Evolutionary conservation across 1,140 invertebrate genomes (phyloP).

Genomic region (Pteromalus puparum): DNA sequence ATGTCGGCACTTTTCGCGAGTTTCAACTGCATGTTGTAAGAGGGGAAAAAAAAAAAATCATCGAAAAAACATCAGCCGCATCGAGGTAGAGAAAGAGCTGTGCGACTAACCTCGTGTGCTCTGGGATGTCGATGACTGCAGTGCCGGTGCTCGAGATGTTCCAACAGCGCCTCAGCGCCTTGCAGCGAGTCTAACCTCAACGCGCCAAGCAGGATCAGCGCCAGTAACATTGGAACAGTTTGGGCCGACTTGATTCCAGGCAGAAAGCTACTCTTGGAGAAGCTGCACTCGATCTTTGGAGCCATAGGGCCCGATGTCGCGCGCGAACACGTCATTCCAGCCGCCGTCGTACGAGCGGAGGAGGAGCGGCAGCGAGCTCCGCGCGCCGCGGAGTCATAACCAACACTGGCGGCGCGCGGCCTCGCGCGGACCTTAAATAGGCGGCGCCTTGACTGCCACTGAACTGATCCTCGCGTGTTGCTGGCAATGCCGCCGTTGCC

Average conservation of each 20-base stretch:
- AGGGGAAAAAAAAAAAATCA: background rate
- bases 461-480: slow-evolving; percentile 1
- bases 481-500: background rate
- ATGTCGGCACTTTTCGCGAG: background rate
- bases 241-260: background rate
- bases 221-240: background rate
- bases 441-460: slow-evolving; percentile 43
- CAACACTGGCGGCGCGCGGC: slow-evolving; percentile 38
- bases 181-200: slow-evolving; percentile 21
- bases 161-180: slow-evolving; percentile 55
- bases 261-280: background rate
- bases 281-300: background rate
- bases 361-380: slow-evolving; percentile 11
- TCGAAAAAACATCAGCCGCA: no score
- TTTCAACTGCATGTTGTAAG: background rate
- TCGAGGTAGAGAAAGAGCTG: background rate
- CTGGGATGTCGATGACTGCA: slow-evolving; percentile 76
- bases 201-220: slow-evolving; percentile 6
- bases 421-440: slow-evolving; percentile 40
- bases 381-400: slow-evolving; percentile 47
- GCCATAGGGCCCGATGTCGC: no score
- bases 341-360: background rate
- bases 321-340: background rate
- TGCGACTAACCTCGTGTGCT: slow-evolving; percentile 74
- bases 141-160: slow-evolving; percentile 69